Conservation (phyloP, 2,797 vertebrate species). For the Paedocypris micromegethes region DNA sequence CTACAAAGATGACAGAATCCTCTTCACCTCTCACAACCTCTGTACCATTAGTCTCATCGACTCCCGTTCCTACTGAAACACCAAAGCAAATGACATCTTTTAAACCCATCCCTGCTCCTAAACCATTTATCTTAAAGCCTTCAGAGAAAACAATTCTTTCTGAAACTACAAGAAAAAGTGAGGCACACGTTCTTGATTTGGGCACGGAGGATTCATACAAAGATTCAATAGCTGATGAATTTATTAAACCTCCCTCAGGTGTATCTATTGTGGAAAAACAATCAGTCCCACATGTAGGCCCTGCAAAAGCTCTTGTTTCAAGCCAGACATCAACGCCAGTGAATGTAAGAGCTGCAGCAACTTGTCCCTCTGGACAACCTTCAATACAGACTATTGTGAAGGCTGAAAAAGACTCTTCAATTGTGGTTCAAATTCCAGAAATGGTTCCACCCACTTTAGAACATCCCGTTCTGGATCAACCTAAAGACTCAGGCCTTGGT, state of each 20-base stretch:
- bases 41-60: constrained; percentile 59
- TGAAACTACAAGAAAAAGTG: constrained; percentile 62
- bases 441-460: constrained; percentile 47
- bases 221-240: constrained; percentile 16
- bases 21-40: constrained; percentile 69
- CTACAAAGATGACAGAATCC: constrained; percentile 56
- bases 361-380: constrained; percentile 12
- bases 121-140: constrained; percentile 23
- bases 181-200: constrained; percentile 49
- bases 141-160: constrained; percentile 46
- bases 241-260: constrained; percentile 37
- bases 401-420: constrained; percentile 28
- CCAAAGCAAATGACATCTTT: constrained; percentile 16
- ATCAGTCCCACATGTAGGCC: constrained; percentile 21
- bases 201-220: constrained; percentile 47
- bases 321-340: constrained; percentile 34
- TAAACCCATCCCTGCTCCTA: constrained; percentile 20
- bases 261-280: constrained; percentile 39
- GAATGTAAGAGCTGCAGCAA: constrained; percentile 36
- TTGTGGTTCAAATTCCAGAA: constrained; percentile 56
- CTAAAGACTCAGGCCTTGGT: constrained; percentile 25
- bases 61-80: constrained; percentile 10
- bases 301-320: neutral
- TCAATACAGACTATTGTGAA: constrained; percentile 26
- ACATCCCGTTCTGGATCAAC: constrained; percentile 48